A percentile compares a stretch with the other conserved stretches of the same genome.
Evolutionary conservation across 2,888 invertebrate species (phyloP).

Genomic region (Epirrhoe tristata): DNA sequence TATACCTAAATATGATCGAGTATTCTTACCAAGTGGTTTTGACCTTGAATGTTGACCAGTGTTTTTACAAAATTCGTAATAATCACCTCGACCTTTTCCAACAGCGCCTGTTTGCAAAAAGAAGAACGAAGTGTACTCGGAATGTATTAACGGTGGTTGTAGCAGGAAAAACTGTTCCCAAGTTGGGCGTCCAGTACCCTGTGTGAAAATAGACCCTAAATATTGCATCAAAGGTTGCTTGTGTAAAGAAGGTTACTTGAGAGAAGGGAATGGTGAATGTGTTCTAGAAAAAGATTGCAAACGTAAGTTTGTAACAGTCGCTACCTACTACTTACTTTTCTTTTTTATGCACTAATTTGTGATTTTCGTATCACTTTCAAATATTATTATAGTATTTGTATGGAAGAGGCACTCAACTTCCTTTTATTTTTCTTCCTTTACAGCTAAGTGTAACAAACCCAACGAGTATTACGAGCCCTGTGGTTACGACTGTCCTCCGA

Average conservation of each 20-base stretch:
- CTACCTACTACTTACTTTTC: not conserved
- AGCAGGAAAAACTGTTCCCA: constrained; percentile 53
- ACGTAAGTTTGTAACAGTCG: constrained; percentile 41
- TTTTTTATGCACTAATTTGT: not conserved
- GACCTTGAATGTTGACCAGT: too few relatives aligned
- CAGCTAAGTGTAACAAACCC: constrained; percentile 22
- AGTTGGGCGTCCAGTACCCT: constrained; percentile 48
- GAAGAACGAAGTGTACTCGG: constrained; percentile 33
- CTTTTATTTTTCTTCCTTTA: not conserved
- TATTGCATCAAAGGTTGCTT: constrained; percentile 55
- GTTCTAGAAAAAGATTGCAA: constrained; percentile 51
- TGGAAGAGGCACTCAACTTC: not conserved
- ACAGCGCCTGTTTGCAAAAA: constrained; percentile 46
- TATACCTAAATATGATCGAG: too few relatives aligned
- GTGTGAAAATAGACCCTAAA: constrained; percentile 44
- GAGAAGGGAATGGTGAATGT: constrained; percentile 52
- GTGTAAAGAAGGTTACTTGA: constrained; percentile 52
- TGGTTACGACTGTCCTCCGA: constrained; percentile 28
- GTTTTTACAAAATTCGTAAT: not conserved
- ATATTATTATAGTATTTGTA: too few relatives aligned
- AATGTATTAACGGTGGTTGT: constrained; percentile 57
- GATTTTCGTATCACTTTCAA: too few relatives aligned
- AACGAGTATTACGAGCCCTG: constrained; percentile 25
- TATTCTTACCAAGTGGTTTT: too few relatives aligned
- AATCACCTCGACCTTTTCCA: constrained; percentile 5